phyloP scores from a whole-genome alignment of 2,797 vertebrate species.

The Sebastolobus alascanus region DNA sequence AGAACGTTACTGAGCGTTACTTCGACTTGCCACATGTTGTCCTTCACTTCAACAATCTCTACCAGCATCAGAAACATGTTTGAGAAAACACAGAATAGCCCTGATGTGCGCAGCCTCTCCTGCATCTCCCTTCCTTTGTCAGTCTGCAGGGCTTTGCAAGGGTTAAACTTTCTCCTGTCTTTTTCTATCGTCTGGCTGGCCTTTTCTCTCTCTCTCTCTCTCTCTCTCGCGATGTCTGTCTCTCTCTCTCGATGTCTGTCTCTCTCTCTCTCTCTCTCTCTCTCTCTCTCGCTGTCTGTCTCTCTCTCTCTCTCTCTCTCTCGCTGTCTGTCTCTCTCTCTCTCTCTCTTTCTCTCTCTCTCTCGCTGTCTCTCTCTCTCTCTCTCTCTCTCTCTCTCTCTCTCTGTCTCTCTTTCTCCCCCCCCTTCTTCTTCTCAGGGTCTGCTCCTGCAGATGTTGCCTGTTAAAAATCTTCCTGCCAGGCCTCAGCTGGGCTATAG shows the following conservation, averaged over 20 bases:
- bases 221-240: background rate
- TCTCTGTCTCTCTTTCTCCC: background rate
- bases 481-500: conserved; percentile 86
- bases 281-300: too few species aligned
- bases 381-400: conserved; percentile 7
- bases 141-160: conserved; percentile 35
- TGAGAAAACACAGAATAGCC: background rate
- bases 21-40: background rate
- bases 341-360: background rate
- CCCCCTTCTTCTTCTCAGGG: conserved; percentile 35
- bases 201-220: conserved; percentile 13
- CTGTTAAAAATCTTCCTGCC: conserved; percentile 83
- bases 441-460: conserved; percentile 81
- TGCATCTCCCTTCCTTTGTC: conserved; percentile 14
- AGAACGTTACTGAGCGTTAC: background rate
- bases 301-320: background rate
- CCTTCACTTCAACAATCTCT: background rate
- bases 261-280: background rate
- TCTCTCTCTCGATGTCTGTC: background rate
- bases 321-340: background rate
- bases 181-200: conserved; percentile 53
- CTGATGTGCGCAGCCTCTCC: background rate
- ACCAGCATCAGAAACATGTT: background rate
- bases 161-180: conserved; percentile 64
- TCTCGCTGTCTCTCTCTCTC: background rate